Evolutionary conservation across 1,140 invertebrate species (phyloP), one percentile per base, ranked within the genome.

Genomic region (Dendrolimus punctatus): DNA sequence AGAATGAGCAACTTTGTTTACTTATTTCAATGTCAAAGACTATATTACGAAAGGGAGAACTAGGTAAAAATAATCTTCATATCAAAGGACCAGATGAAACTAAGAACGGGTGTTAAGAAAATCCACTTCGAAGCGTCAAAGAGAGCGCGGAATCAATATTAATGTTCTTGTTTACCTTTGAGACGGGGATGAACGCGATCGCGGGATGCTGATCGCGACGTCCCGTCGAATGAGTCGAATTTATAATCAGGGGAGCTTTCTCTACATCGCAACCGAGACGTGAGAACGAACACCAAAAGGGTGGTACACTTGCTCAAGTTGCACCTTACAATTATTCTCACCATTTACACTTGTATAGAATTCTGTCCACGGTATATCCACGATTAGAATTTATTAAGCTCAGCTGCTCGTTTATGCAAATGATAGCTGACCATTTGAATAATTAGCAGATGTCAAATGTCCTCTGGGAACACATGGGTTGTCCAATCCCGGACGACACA

Each of bases 351-450:
- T 23, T 23, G 23, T 23, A 23, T 23, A 23, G 23, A 23, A 23
- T 23, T 23, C 46, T 76, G 70, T 76, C 71, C 74, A 63, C 49
- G 64, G 53, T 71, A 65, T 76, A 70, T 80, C 74, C 61, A 73
- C 66, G 68, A 78, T 84, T 86, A 84, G 77, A 79, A 79, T 80
- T 71, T 76, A 76, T 83, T 80, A 80, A 80, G 80, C 79, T 84
- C 79, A 81, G 74, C 76, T 80, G 78, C 66, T 51, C 40, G 57
- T 73, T 62, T 73, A 82, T 81, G 75, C 60, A 70, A 77, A 84
- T 77, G 51, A 59, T 48, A 60, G 60, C 51, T 71, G 72, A 65
- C 67, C 71, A 70, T 71, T 46, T 74, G 67, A 67, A 73, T 66
- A 64, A 65, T 58, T 58, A 58, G 54, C 52, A 52, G 48, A 71